phyloP scores from a whole-genome alignment of 2,888 invertebrate species.

The Actias luna region DNA sequence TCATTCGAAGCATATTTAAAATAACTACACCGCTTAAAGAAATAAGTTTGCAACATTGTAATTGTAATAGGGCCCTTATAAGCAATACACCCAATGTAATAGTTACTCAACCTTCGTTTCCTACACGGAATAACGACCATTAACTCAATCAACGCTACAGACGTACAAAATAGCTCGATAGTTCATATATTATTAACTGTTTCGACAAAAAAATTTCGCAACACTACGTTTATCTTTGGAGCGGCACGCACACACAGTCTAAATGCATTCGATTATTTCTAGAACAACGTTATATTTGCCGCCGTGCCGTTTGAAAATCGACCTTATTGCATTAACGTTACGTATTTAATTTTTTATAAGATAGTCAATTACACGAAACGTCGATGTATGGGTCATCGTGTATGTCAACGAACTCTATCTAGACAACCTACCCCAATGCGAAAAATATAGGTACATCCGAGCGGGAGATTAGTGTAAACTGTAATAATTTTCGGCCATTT shows the following conservation, averaged over 20 bases:
- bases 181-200: constrained; percentile 48
- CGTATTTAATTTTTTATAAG: constrained; percentile 29
- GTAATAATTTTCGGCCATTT: constrained; percentile 15
- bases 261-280: constrained; percentile 59
- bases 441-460: constrained; percentile 47
- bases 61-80: constrained; percentile 10
- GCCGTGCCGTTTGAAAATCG: constrained; percentile 28
- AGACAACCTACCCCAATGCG: constrained; percentile 73
- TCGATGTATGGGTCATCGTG: constrained; percentile 40
- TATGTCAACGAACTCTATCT: constrained; percentile 72
- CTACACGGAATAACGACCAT: constrained; percentile 38
- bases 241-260: constrained; percentile 55
- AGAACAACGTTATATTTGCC: constrained; percentile 39
- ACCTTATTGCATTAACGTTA: constrained; percentile 29
- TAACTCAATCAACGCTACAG: constrained; percentile 35
- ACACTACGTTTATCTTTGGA: constrained; percentile 65
- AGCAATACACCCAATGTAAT: constrained; percentile 24
- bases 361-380: constrained; percentile 30
- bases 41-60: constrained; percentile 2
- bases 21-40: background rate
- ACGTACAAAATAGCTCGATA: constrained; percentile 26
- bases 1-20: background rate
- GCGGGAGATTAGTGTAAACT: constrained; percentile 8
- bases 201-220: constrained; percentile 65
- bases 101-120: constrained; percentile 40